These are phyloP conservation scores for Digitonthophagus gazella DNA, from an alignment of 2,888 invertebrate genomes.

Conservation along the genomic window DNA sequence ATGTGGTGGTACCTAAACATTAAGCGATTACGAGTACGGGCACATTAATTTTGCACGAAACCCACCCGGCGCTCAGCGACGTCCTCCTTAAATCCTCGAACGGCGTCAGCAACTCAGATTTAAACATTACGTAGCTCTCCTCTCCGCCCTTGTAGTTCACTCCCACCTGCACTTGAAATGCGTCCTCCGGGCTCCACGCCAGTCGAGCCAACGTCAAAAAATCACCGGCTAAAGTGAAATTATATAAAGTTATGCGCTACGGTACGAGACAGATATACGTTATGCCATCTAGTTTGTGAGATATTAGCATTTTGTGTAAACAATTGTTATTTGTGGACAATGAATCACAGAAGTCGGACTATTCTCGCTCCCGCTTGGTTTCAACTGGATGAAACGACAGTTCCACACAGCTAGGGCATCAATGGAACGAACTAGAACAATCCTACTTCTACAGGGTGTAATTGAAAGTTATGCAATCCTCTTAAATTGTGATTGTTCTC, in stretches of 20 bases:
- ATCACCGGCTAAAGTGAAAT: slow-evolving; percentile 43
- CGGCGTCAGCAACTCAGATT: slow-evolving; percentile 56
- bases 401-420: too few relatives aligned
- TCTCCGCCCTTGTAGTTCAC: slow-evolving; percentile 57
- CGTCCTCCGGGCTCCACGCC: slow-evolving; percentile 69
- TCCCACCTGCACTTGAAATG: slow-evolving; percentile 61
- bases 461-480: too few relatives aligned
- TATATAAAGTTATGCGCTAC: background rate
- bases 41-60: slow-evolving; percentile 14
- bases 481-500: too few relatives aligned
- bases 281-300: too few relatives aligned
- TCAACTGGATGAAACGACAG: too few relatives aligned
- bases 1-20: slow-evolving; percentile 53
- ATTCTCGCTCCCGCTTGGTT: too few relatives aligned
- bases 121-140: slow-evolving; percentile 51
- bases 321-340: too few relatives aligned
- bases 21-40: background rate
- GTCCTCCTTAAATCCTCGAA: slow-evolving; percentile 60
- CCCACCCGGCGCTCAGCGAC: slow-evolving; percentile 55
- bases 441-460: too few relatives aligned
- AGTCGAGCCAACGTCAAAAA: slow-evolving; percentile 57
- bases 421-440: too few relatives aligned
- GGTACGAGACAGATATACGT: too few relatives aligned
- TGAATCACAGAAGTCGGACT: too few relatives aligned
- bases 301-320: too few relatives aligned